Percentiles rank a stretch among this genome's conserved stretches.
phyloP scores from a whole-genome alignment of 2,888 invertebrate genomes.

The Pantelozetes paolii region DNA sequence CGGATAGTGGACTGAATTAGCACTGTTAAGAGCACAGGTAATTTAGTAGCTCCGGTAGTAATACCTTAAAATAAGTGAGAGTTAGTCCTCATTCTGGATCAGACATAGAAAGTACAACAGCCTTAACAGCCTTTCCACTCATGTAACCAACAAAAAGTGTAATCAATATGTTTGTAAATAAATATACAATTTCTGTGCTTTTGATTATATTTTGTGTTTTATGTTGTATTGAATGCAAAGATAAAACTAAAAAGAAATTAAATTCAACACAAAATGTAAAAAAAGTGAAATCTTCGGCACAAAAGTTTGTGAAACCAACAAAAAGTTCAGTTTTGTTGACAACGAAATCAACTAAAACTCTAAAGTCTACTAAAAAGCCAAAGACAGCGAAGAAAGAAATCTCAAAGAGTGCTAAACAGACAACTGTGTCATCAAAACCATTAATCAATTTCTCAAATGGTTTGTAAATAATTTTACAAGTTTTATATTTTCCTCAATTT shows the following conservation, averaged over 20 bases:
- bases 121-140: not conserved
- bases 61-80: not conserved
- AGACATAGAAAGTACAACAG: conserved; percentile 25
- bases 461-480: not conserved
- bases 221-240: not conserved
- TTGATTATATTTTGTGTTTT: conserved; percentile 12
- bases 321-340: not conserved
- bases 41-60: not conserved
- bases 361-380: not conserved
- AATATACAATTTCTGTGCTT: not conserved
- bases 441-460: conserved; percentile 18
- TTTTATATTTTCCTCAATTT: not conserved
- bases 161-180: not conserved
- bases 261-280: conserved; percentile 8
- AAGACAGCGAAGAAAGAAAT: not conserved
- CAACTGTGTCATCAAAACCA: not conserved
- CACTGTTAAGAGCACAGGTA: not conserved
- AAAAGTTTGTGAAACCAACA: not conserved
- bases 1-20: conserved; percentile 8
- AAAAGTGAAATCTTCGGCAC: not conserved
- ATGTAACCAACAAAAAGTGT: not conserved
- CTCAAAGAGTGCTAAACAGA: not conserved
- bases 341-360: not conserved
- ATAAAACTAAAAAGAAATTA: not conserved
- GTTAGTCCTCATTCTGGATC: conserved; percentile 9